Evolutionary conservation across 2,113 vertebrate species (phyloP).

Genomic region (Aix galericulata): DNA sequence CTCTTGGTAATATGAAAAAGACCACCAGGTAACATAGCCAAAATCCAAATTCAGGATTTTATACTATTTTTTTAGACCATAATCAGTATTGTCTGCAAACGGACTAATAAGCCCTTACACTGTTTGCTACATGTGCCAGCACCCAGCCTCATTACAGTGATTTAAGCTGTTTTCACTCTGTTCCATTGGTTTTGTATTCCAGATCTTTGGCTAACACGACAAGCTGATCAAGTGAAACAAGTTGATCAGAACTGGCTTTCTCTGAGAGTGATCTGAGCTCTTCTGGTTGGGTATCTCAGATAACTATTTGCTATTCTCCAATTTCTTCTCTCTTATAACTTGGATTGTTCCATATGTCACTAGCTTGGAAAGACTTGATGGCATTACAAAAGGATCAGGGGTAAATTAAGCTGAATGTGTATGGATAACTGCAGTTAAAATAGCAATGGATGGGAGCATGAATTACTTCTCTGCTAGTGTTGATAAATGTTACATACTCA

Average conservation of each 20-base stretch:
- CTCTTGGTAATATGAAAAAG: neutral
- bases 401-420: neutral
- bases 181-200: neutral
- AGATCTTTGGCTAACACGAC: rapidly evolving
- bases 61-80: neutral
- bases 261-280: neutral
- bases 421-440: neutral
- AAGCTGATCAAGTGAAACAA: neutral
- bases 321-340: neutral
- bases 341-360: neutral
- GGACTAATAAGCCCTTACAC: neutral
- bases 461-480: neutral
- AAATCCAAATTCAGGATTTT: neutral
- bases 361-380: neutral
- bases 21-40: neutral
- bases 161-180: neutral
- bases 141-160: neutral
- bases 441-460: neutral
- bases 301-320: neutral
- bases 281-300: neutral
- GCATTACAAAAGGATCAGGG: neutral
- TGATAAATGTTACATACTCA: neutral
- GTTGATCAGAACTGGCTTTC: neutral
- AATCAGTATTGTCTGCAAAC: neutral
- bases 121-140: neutral